Base-by-base conservation (phyloP, 1,140 invertebrate genomes). In the Zaprionus ornatus region DNA sequence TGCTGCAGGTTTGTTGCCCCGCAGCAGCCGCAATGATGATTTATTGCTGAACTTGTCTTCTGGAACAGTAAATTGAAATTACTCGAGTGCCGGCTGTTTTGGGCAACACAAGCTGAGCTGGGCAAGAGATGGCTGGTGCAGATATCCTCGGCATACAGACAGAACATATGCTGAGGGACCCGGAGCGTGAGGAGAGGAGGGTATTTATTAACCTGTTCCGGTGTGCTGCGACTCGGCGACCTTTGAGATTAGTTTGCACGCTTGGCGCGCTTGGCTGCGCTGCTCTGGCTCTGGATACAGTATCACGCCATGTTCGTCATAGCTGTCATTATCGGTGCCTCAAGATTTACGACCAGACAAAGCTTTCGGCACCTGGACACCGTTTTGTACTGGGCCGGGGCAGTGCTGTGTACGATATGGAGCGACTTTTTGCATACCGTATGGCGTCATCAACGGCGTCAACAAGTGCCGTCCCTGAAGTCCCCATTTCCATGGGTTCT, bases 181-280 rank as follows among this genome's bases (percentile, higher is more conserved):
- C 25, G 10, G 19, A 12, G 5, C 12, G 9, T 0, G 9, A 2
- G 7, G 2, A 9, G 17, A 9, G 10, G 82, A 81, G 85, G 85
- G 79, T 85, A 90, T 88, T 88, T 88, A 88, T 90, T 59, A 88
- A 90, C 85, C 79, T 88, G 85, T 90, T 90, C 85, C 85, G 85
- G 85, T 90, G 81, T 70, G 82, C 72, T 70, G 82, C 69, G 61
- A 57, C 79, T 57, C 68, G n/a, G 50, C 81, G 66, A 76, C 48
- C 79, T 85, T 80, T 61, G 73, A 70, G 82, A 84, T 80, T 74
- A 68, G 65, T n/a, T 45, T 25, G 32, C 79, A 79, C 68, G 82
- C 78, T 70, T 61, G 9, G 52, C 59, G 17, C 23, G 50, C n/a
- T 57, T 65, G 65, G 57, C 54, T 64, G 52, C 25, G 15, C 21